Evolutionary conservation across 2,797 vertebrate species (phyloP), one percentile per base, ranked within the genome.

Genomic region (Acanthiza pusilla): DNA sequence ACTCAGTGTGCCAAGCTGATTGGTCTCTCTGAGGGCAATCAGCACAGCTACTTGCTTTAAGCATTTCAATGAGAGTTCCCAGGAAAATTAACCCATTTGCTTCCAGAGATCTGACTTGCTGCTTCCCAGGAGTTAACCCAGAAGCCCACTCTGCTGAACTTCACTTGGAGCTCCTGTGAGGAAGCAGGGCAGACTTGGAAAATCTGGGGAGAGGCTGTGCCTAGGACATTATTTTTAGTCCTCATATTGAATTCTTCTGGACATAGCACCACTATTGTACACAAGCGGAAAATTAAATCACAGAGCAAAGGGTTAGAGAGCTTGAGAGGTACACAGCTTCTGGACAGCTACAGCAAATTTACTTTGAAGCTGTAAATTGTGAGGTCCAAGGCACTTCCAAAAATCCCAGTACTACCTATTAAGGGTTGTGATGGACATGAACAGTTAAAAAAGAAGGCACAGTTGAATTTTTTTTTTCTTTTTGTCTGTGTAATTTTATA

Each of bases 21-120:
- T 91, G 83, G 85, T 51, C 79, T 94, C 58, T 86, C 58, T 86
- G 76, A 89, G 88, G 38, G 70, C 89, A 94, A 81, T 94, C 85
- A 94, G 82, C 47, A 57, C 58, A 75, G 42, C 76, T 62, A 34
- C 53, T 88, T n/a, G 45, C 54, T 74, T 58, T 13, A 63, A 91
- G 48, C 13, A 23, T 72, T 88, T 90, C 66, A 23, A n/a, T 72
- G 32, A 90, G 25, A 84, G 30, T 47, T 65, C 82, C 42, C 68
- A 80, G 51, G 58, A 94, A 67, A 75, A 86, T 81, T 75, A 81
- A 86, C 62, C 62, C 86, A 2, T 75, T 90, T 94, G 32, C 65
- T 74, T 85, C 68, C 58, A 61, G 32, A 22, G 40, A 48, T 66
- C 25, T 87, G 60, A 73, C 74, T 75, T 76, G 14, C 47, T 85